Conservation (phyloP, 2,113 vertebrate genomes). For the Trinectes maculatus region DNA sequence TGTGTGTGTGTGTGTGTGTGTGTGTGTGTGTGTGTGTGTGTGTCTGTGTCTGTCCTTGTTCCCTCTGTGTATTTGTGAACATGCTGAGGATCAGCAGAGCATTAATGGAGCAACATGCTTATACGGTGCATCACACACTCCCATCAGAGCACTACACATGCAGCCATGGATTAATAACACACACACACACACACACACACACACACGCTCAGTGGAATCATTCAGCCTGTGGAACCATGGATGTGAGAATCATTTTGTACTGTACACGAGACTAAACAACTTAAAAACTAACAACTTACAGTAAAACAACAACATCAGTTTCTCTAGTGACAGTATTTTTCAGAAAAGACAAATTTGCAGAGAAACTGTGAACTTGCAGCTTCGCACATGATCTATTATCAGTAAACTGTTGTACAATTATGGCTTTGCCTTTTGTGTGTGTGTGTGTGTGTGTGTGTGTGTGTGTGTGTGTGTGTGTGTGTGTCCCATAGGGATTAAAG, state of each 20-base stretch:
- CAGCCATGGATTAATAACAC: slow-evolving; percentile 7
- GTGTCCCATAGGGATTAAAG: slow-evolving; percentile 5
- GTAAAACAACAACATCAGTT: too few species aligned
- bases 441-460: background rate
- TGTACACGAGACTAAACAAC: too few species aligned
- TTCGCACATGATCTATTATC: too few species aligned
- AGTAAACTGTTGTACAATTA: too few species aligned
- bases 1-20: slow-evolving; percentile 10
- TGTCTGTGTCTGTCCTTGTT: slow-evolving; percentile 3
- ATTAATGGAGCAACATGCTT: slow-evolving; percentile 42
- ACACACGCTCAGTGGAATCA: too few species aligned
- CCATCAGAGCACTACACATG: background rate
- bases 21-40: background rate
- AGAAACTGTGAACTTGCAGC: too few species aligned
- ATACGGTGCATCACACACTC: slow-evolving; percentile 25
- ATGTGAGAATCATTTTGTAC: too few species aligned
- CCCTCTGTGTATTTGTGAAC: slow-evolving; percentile 11
- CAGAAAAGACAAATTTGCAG: too few species aligned
- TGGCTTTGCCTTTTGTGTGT: too few species aligned
- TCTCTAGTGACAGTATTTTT: too few species aligned
- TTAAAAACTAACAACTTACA: too few species aligned
- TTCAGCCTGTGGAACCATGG: too few species aligned
- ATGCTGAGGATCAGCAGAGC: slow-evolving; percentile 11
- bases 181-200: slow-evolving; percentile 6
- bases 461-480: slow-evolving; percentile 2